Percentiles rank a stretch among this genome's conserved stretches.
Conservation (phyloP, 2,888 invertebrate species). For the Acanthopleura granulata region DNA sequence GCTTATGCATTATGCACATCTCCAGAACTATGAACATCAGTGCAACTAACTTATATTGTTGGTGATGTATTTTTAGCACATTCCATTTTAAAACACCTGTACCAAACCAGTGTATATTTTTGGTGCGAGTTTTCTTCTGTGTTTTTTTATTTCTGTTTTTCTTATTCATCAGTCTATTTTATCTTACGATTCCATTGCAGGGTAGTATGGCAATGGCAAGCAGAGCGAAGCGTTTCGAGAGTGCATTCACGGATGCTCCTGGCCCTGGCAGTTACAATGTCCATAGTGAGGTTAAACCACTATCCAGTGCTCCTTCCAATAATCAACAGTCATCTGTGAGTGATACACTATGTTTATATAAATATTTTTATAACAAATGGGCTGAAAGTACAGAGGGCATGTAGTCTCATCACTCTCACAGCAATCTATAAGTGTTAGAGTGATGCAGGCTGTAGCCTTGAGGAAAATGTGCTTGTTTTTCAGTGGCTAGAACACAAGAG, state of each 20-base stretch:
- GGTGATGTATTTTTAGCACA: no score
- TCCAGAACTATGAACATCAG: no score
- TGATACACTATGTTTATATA: not conserved
- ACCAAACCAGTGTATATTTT: no score
- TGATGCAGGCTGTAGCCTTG: no score
- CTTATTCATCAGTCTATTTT: conserved; percentile 6
- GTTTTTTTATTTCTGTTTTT: not conserved
- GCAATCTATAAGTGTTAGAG: no score
- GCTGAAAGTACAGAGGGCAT: no score
- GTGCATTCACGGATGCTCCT: conserved; percentile 46
- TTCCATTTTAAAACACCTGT: no score
- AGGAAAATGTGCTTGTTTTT: no score
- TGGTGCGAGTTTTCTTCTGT: not conserved
- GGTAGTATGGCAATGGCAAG: conserved; percentile 64
- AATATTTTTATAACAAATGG: not conserved
- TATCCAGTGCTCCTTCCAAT: not conserved
- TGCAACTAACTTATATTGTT: no score
- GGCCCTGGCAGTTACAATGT: conserved; percentile 61
- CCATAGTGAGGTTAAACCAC: conserved; percentile 32
- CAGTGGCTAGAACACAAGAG: no score
- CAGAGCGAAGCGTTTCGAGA: conserved; percentile 57
- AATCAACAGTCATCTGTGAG: conserved; percentile 1
- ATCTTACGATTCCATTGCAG: conserved; percentile 33
- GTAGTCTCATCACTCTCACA: no score
- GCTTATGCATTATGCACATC: no score